These are phyloP conservation scores for Pycnonotus jocosus DNA, from an alignment of 2,113 vertebrate genomes.

Conservation along the genomic window DNA sequence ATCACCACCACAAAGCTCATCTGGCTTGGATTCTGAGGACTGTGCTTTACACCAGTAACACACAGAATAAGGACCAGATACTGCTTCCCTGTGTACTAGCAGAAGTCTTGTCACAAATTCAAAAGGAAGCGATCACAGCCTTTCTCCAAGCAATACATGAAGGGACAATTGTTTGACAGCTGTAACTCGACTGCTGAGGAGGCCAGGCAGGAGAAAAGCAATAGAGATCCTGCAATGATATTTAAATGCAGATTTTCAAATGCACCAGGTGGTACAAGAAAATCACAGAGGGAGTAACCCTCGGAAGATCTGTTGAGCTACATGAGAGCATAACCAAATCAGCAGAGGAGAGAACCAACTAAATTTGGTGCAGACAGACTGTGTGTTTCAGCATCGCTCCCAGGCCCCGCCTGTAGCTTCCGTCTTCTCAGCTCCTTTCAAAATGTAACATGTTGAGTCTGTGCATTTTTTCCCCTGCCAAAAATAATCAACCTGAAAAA, in stretches of 20 bases:
- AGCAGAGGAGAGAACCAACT: background rate
- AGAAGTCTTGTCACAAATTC: background rate
- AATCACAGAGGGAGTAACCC: background rate
- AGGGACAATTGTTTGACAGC: background rate
- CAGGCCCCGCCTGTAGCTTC: constrained; percentile 15
- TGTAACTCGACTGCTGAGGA: background rate
- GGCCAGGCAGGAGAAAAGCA: background rate
- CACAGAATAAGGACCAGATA: background rate
- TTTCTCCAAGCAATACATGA: background rate
- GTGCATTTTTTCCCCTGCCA: constrained; percentile 18
- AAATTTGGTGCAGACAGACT: constrained; percentile 36
- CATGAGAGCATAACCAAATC: background rate
- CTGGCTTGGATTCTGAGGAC: background rate
- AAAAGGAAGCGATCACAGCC: background rate
- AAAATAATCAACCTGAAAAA: constrained; percentile 39
- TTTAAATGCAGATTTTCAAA: background rate
- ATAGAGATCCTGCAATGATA: background rate
- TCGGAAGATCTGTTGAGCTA: background rate
- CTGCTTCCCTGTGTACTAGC: background rate
- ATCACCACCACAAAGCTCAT: background rate
- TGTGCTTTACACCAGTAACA: background rate
- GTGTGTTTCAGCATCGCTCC: background rate
- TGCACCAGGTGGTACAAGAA: background rate
- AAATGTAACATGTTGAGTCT: constrained; percentile 35
- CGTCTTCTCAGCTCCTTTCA: background rate